Evolutionary conservation across 53 echinoderm and acorn worm genomes (phyloP).

Genomic region (Holothuria leucospilota): DNA sequence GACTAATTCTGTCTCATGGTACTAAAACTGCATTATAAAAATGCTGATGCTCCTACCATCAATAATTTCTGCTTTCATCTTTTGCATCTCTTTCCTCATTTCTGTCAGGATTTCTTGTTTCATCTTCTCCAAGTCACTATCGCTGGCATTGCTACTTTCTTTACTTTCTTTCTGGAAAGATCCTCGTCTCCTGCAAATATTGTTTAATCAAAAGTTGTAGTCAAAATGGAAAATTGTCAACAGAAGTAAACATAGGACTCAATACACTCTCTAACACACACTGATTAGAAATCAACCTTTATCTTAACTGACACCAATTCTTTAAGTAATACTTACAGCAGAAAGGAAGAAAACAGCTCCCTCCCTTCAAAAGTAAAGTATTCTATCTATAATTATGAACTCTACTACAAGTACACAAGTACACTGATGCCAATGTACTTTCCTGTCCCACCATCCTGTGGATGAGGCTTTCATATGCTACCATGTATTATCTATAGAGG

Average conservation of each 20-base stretch:
- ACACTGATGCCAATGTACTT: too few relatives aligned
- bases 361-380: too few relatives aligned
- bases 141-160: slow-evolving; percentile 1
- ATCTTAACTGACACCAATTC: too few relatives aligned
- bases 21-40: not conserved
- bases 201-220: not conserved
- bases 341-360: too few relatives aligned
- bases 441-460: too few relatives aligned
- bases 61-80: slow-evolving; percentile 89
- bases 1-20: not conserved
- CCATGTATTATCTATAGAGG: too few relatives aligned
- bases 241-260: not conserved
- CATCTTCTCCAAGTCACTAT: slow-evolving; percentile 81
- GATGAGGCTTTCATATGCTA: too few relatives aligned
- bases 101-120: slow-evolving; percentile 94
- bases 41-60: slow-evolving; percentile 67
- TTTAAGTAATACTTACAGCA: too few relatives aligned
- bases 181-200: slow-evolving; percentile 61
- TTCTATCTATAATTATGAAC: too few relatives aligned
- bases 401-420: too few relatives aligned
- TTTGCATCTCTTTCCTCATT: slow-evolving; percentile 87
- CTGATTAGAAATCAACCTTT: too few relatives aligned
- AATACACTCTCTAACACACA: not conserved
- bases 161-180: slow-evolving; percentile 58
- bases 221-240: not conserved